Conservation (phyloP, 2,888 invertebrate genomes). For the Drosophila meridiana region DNA sequence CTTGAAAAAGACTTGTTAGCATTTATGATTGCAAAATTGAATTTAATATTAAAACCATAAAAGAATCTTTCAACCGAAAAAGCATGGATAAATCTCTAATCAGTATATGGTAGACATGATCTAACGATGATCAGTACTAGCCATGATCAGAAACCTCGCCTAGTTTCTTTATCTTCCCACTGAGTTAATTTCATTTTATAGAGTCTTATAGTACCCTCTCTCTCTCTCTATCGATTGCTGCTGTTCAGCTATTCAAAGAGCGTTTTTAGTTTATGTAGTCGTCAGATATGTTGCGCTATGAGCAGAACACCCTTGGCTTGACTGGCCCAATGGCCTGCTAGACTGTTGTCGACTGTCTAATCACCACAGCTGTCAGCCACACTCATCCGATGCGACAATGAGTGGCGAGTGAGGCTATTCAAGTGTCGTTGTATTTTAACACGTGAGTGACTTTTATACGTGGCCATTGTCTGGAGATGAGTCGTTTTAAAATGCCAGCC, state of each 20-base stretch:
- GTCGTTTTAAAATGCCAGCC: conserved; percentile 69
- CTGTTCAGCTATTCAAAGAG: background rate
- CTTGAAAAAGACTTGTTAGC: no score
- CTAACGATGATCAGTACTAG: background rate
- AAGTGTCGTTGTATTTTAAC: conserved; percentile 71
- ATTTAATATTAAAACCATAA: no score
- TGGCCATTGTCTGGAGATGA: conserved; percentile 51
- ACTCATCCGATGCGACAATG: conserved; percentile 48
- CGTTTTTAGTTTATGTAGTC: background rate
- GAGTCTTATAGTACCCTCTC: no score
- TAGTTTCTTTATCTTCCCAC: background rate
- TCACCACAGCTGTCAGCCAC: conserved; percentile 47
- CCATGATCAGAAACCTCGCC: background rate
- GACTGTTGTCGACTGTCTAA: conserved; percentile 30
- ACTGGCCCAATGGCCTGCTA: conserved; percentile 16
- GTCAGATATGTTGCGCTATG: background rate
- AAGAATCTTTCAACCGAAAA: no score
- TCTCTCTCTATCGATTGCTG: background rate
- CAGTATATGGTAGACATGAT: background rate
- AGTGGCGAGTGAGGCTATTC: conserved; percentile 48
- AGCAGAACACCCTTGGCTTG: conserved; percentile 2
- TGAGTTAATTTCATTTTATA: background rate
- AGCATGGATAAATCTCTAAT: no score
- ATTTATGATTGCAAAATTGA: no score
- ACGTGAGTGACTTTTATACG: conserved; percentile 75